Percentiles rank a stretch among this genome's conserved stretches.
These are phyloP conservation scores for Odontophorus gujanensis DNA, from an alignment of 2,113 vertebrate genomes.

Conservation along the genomic window DNA sequence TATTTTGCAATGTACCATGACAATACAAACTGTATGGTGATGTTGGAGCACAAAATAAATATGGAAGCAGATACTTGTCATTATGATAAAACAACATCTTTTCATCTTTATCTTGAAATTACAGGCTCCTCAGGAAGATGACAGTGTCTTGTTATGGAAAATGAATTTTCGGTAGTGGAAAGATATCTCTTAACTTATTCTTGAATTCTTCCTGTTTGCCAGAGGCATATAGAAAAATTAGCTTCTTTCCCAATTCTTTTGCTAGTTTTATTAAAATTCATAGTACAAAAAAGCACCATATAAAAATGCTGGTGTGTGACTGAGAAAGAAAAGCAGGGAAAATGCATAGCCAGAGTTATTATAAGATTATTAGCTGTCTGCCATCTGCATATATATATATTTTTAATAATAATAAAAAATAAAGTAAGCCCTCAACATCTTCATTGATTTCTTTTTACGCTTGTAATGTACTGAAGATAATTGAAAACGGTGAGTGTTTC, in stretches of 20 bases:
- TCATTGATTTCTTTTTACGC: background rate
- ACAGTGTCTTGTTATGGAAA: conserved; percentile 73
- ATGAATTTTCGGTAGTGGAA: conserved; percentile 69
- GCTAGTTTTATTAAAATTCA: conserved; percentile 67
- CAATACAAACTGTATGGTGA: conserved; percentile 62
- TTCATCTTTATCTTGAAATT: conserved; percentile 80
- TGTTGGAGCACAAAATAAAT: conserved; percentile 74
- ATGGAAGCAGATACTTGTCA: conserved; percentile 66
- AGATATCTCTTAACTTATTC: conserved; percentile 69
- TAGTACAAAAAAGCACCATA: conserved; percentile 46
- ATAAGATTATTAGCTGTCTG: conserved; percentile 49
- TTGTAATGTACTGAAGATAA: conserved; percentile 13
- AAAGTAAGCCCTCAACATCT: background rate
- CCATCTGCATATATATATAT: background rate
- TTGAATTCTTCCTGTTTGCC: conserved; percentile 73
- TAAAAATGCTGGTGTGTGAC: conserved; percentile 48
- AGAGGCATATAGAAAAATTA: conserved; percentile 75
- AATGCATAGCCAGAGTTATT: conserved; percentile 55
- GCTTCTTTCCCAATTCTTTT: conserved; percentile 67
- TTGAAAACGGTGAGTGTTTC: background rate
- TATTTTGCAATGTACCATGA: conserved; percentile 67
- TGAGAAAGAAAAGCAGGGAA: conserved; percentile 33
- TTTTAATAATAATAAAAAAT: background rate
- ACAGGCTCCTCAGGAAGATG: conserved; percentile 73
- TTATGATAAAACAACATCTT: conserved; percentile 77